These are phyloP conservation scores for Rhodophaea formosa DNA, from an alignment of 2,888 invertebrate genomes.

Conservation along the genomic window DNA sequence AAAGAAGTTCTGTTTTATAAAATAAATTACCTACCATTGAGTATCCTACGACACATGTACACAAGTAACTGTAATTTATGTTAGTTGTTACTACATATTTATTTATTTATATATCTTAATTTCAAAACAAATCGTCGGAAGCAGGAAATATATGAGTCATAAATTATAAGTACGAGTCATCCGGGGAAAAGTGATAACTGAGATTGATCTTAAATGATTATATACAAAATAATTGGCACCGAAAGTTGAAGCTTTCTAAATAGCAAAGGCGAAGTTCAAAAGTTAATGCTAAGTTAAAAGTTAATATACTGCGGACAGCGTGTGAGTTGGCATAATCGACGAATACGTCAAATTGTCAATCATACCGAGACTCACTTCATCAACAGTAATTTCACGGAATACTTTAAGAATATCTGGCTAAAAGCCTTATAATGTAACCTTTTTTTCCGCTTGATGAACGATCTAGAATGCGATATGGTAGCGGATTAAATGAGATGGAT, in stretches of 20 bases:
- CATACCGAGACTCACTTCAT: neutral
- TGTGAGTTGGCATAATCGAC: neutral
- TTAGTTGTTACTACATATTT: too few relatives aligned
- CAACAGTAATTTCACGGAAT: neutral
- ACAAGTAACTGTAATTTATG: too few relatives aligned
- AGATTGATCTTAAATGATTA: too few relatives aligned
- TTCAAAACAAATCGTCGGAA: too few relatives aligned
- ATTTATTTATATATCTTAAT: too few relatives aligned
- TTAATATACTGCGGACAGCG: constrained; percentile 4
- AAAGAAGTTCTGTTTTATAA: too few relatives aligned
- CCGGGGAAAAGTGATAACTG: too few relatives aligned
- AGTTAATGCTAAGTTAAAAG: neutral
- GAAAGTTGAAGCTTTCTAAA: neutral
- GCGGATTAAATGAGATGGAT: neutral
- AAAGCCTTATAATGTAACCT: neutral
- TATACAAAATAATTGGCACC: neutral
- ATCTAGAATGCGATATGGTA: neutral
- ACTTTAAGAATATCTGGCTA: neutral
- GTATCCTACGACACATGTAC: too few relatives aligned
- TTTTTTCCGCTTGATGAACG: neutral
- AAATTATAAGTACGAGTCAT: too few relatives aligned
- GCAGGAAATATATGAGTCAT: too few relatives aligned
- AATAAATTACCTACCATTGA: too few relatives aligned
- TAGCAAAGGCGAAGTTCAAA: constrained; percentile 5
- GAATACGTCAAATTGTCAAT: constrained; percentile 9